Percentiles rank a stretch among this genome's conserved stretches.
Conservation (phyloP, 2,113 vertebrate genomes). For the Orientallactaga bullata region DNA sequence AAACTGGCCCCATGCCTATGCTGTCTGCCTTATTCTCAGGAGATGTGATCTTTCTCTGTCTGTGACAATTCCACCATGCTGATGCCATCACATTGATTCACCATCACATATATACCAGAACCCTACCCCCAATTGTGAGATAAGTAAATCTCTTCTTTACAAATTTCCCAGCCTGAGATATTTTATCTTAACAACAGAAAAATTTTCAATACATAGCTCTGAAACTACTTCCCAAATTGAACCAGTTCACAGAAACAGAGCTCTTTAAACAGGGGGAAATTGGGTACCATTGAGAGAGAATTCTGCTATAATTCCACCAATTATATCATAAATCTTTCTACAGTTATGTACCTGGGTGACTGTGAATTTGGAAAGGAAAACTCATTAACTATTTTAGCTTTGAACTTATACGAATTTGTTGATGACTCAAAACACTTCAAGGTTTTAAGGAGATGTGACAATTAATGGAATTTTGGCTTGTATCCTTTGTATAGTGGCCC, state of each 20-base stretch:
- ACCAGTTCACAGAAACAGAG: background rate
- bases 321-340: background rate
- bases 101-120: background rate
- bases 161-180: background rate
- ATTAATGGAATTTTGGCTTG: slow-evolving; percentile 30
- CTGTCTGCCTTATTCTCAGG: background rate
- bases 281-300: background rate
- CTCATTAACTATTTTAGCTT: background rate
- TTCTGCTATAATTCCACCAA: background rate
- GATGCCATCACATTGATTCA: background rate
- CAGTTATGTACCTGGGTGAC: background rate
- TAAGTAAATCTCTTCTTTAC: background rate
- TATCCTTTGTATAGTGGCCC: background rate
- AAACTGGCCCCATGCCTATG: background rate
- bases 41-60: no score
- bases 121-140: background rate
- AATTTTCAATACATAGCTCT: no score
- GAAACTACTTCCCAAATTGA: background rate
- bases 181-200: background rate
- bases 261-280: background rate
- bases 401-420: slow-evolving; percentile 3
- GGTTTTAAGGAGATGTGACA: background rate
- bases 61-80: background rate
- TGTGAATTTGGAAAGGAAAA: background rate
- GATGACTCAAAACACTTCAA: background rate